phyloP scores from a whole-genome alignment of 2,113 vertebrate genomes.

The Ardeotis arabs region DNA sequence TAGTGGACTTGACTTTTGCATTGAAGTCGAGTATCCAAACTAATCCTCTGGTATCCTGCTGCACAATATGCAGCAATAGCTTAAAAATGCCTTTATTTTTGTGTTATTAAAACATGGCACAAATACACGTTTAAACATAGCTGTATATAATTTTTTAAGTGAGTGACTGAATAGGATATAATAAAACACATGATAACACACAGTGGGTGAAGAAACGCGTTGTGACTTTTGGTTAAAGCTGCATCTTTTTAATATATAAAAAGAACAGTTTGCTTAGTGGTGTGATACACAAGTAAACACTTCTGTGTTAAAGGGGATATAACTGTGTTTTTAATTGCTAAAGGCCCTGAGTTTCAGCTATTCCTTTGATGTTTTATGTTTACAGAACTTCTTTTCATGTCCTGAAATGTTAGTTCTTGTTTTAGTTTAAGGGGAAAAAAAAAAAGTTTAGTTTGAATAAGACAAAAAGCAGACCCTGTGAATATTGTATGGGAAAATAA shows the following conservation, averaged over 20 bases:
- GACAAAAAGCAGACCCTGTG: slow-evolving; percentile 59
- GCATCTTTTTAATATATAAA: slow-evolving; percentile 39
- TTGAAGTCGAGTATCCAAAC: background rate
- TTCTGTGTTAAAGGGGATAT: slow-evolving; percentile 55
- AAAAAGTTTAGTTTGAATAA: slow-evolving; percentile 52
- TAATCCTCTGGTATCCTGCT: slow-evolving; percentile 33
- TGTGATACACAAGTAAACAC: slow-evolving; percentile 13
- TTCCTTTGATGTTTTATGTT: slow-evolving; percentile 60
- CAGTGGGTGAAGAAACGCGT: slow-evolving; percentile 50
- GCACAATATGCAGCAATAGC: background rate
- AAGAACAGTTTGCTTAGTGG: background rate
- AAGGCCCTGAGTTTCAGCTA: slow-evolving; percentile 49
- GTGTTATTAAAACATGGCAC: slow-evolving; percentile 57
- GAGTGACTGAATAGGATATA: slow-evolving; percentile 32
- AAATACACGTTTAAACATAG: slow-evolving; percentile 66
- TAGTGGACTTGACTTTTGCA: background rate
- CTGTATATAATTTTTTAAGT: slow-evolving; percentile 72
- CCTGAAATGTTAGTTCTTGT: slow-evolving; percentile 29
- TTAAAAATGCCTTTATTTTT: slow-evolving; percentile 59
- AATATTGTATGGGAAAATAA: slow-evolving; percentile 74
- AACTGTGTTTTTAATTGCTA: slow-evolving; percentile 42
- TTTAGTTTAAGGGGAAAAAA: slow-evolving; percentile 37
- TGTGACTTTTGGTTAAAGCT: slow-evolving; percentile 55
- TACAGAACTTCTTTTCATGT: slow-evolving; percentile 48
- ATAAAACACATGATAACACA: slow-evolving; percentile 51